Conservation (phyloP, 64 coral and sea anemone genomes). For the Actinia equina region DNA sequence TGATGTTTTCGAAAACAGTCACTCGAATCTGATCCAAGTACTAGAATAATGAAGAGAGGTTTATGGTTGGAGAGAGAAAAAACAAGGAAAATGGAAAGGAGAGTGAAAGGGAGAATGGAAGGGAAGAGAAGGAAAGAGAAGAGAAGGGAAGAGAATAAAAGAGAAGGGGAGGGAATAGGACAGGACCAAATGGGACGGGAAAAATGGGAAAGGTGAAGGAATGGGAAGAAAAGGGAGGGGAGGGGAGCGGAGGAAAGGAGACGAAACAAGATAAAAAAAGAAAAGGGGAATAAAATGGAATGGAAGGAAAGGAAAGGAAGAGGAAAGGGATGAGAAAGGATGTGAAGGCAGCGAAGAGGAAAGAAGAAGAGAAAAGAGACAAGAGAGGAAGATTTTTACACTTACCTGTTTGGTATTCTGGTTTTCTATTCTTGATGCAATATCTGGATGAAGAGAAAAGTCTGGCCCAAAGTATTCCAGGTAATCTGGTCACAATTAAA, state of each 20-base stretch:
- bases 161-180: neutral
- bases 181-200: neutral
- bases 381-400: neutral
- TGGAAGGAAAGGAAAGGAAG: too few species aligned
- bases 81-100: neutral
- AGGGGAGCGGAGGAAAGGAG: neutral
- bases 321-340: too few species aligned
- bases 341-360: too few species aligned
- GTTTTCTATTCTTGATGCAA: slow-evolving; percentile 85
- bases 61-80: neutral
- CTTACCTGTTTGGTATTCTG: slow-evolving; percentile 89
- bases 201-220: neutral
- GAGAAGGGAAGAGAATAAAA: too few species aligned
- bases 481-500: slow-evolving; percentile 50
- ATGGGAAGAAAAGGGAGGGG: neutral
- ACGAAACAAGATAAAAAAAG: too few species aligned
- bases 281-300: too few species aligned
- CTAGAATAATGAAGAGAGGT: slow-evolving; percentile 7
- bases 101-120: too few species aligned
- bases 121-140: too few species aligned
- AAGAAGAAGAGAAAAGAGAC: too few species aligned
- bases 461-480: slow-evolving; percentile 86
- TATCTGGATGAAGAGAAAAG: slow-evolving; percentile 90
- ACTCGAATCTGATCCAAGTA: slow-evolving; percentile 81
- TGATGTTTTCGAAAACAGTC: slow-evolving; percentile 78